These are phyloP conservation scores for Lacerta viridis DNA, from an alignment of 2,797 vertebrate species.

Conservation along the genomic window DNA sequence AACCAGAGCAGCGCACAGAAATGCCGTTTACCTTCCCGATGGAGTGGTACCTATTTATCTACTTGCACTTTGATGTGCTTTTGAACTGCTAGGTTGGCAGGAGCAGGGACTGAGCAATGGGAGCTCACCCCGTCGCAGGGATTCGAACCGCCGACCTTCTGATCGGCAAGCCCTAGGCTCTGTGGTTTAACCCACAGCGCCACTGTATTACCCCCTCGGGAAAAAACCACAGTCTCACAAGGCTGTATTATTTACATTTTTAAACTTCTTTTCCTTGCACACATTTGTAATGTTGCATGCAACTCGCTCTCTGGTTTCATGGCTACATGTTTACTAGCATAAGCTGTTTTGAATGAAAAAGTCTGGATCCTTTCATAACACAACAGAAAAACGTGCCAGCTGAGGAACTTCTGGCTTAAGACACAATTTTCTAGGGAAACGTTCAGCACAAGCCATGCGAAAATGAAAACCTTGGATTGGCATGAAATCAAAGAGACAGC, in stretches of 20 bases:
- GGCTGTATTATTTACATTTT: not conserved
- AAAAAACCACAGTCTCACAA: not conserved
- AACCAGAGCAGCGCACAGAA: too few species aligned
- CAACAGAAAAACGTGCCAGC: not conserved
- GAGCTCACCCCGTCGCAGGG: too few species aligned
- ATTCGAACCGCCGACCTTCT: too few species aligned
- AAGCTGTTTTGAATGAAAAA: constrained; percentile 12
- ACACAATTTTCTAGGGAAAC: not conserved
- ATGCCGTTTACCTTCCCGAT: too few species aligned
- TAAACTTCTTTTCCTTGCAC: not conserved
- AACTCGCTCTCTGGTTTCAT: not conserved
- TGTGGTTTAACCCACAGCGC: too few species aligned
- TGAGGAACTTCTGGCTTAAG: not conserved
- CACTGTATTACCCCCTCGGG: not conserved
- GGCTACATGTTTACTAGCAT: not conserved
- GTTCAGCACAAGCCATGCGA: not conserved
- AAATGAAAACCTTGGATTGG: not conserved
- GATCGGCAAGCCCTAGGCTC: too few species aligned
- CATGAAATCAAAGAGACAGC: not conserved
- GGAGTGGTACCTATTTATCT: too few species aligned
- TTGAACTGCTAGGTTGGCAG: too few species aligned
- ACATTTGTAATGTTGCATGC: not conserved
- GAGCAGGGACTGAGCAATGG: too few species aligned
- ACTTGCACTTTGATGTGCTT: too few species aligned
- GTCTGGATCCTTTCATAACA: not conserved